Evolutionary conservation across 2,113 vertebrate species (phyloP).

Genomic region (Tragelaphus imberbis): DNA sequence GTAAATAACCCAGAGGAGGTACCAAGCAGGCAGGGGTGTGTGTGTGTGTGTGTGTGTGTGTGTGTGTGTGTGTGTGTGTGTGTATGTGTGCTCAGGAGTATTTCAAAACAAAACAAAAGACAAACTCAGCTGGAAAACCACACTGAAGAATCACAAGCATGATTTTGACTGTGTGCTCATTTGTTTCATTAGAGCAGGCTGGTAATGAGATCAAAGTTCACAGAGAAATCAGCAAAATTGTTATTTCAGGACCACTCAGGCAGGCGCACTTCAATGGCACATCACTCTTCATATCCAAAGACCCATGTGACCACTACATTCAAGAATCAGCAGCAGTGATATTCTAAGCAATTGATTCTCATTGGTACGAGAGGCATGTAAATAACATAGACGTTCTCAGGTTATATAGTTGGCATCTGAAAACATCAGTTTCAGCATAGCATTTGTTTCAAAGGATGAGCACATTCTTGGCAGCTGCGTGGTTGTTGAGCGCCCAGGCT

Average conservation of each 20-base stretch:
- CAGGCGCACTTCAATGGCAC: background rate
- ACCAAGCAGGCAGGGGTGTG: background rate
- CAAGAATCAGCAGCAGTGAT: background rate
- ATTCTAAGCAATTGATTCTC: background rate
- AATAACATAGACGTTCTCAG: background rate
- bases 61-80: background rate
- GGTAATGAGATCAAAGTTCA: background rate
- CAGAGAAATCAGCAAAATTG: background rate
- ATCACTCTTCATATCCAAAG: background rate
- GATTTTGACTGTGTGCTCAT: background rate
- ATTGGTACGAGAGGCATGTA: background rate
- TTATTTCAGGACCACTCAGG: background rate
- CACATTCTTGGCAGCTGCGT: background rate
- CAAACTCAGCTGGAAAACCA: background rate
- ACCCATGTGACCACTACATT: background rate
- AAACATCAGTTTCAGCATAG: background rate
- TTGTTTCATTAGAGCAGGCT: background rate
- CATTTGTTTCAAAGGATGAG: background rate
- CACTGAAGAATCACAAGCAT: background rate
- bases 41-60: background rate
- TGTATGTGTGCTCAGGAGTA: background rate
- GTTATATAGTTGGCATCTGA: background rate
- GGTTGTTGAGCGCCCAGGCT: background rate
- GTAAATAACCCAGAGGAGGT: background rate
- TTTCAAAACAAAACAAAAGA: background rate